Base-by-base conservation (phyloP, 2,888 invertebrate species). In the Ashinkailepas kermadecensis region DNA sequence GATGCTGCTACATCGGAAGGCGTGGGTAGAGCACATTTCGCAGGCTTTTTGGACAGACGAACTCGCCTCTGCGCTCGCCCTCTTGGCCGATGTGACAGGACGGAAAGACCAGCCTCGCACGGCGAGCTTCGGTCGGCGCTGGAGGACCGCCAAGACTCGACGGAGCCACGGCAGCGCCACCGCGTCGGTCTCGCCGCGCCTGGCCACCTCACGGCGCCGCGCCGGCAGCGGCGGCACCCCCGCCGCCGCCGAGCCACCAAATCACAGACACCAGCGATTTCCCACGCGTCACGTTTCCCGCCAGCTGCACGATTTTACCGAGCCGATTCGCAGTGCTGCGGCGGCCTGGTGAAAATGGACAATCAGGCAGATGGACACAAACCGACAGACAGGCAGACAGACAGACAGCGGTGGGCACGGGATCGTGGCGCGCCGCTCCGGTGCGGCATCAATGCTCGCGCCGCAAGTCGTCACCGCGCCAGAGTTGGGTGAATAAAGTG, bases 291-390 rank as follows among this genome's bases (percentile, higher is more conserved):
- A 70, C 70, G 15, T 70, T 70, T 39, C 70, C 15, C 15, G 15
- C 39, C 39, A 8, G 70, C 70, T 70, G 70, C 70, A 70, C 39
- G 70, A 70, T 25, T 70, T 70, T 70, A 70, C 70, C 12, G 39
- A 13, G 15, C 39, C 39, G 39, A 39, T 39, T 39, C 39, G 39
- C 39, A 39, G 39, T 39, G 39, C 39, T 39, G 39, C 39, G 39
- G 39, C 39, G 39, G 39, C 39, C 39, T 39, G 39, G 39, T 39
- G 39, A 39, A 39, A 39, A 39, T 39, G 25, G 39, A 25, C 70
- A 70, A 70, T 70, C 70, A 39, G 39, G 39, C 39, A 39, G 39
- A 39, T 39, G 39, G 39, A 39, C 39, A 4, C 39, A 39, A 39
- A 39, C 39, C 39, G 39, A 39, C 39, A 39, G 39, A 39, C 39